A percentile compares a stretch with the other conserved stretches of the same genome.
phyloP scores from a whole-genome alignment of 2,888 invertebrate species.

The Drosophila anceps region DNA sequence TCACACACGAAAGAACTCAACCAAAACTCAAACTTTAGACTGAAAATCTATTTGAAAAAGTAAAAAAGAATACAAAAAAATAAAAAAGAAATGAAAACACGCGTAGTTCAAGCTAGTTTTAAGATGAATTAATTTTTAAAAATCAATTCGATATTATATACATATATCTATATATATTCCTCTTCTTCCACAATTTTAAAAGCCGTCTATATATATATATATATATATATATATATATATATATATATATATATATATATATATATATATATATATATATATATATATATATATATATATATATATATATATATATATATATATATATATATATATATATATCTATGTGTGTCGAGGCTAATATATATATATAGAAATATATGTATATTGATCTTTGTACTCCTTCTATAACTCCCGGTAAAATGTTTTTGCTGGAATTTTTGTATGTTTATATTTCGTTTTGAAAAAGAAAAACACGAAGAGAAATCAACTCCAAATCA shows the following conservation, averaged over 20 bases:
- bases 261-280: conserved; percentile 4
- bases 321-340: conserved; percentile 10
- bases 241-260: conserved; percentile 23
- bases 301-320: conserved; percentile 5
- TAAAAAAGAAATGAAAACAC: conserved; percentile 32
- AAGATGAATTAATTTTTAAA: conserved; percentile 28
- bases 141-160: conserved; percentile 43
- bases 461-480: neutral
- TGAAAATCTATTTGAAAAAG: conserved; percentile 58
- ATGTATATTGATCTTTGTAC: conserved; percentile 27
- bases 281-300: conserved; percentile 23
- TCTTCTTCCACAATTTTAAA: conserved; percentile 10
- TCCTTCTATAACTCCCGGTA: conserved; percentile 25
- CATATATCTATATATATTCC: neutral
- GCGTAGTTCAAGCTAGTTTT: conserved; percentile 58
- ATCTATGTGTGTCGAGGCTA: too few species aligned
- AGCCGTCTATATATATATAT: conserved; percentile 21
- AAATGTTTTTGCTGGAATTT: conserved; percentile 44
- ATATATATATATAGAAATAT: conserved; percentile 24
- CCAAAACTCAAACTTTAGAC: conserved; percentile 76
- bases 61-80: conserved; percentile 19
- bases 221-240: neutral
- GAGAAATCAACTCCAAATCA: conserved; percentile 16
- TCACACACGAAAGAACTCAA: conserved; percentile 45
- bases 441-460: conserved; percentile 48